Evolutionary conservation across 2,888 invertebrate species (phyloP), one percentile per base, ranked within the genome.

Genomic region (Enchytraeus crypticus): DNA sequence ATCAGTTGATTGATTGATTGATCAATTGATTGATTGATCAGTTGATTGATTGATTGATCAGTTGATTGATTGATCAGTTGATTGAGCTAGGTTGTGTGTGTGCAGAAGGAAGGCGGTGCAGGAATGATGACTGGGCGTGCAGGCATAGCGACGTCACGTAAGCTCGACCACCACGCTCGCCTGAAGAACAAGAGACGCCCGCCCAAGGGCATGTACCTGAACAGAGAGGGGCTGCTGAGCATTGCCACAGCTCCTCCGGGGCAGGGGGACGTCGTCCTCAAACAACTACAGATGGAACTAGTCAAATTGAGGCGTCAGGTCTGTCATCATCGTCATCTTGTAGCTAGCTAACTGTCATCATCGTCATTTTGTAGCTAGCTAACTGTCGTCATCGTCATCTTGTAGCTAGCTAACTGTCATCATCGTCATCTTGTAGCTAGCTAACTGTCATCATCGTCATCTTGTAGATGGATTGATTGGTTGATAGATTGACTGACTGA

Each of bases 131-230:
- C 26, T 11, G 54, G 34, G 5, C 54, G 46, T 23, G 64, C 67
- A 11, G 64, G 65, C 4, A 61, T 65, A 27, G 65, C 61, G 23
- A 59, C 63, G 26, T 60, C 63, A 2, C 61, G 64, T 30, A 61
- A 64, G 46, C 59, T 57, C 29, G 58, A 63, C 81, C 83, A 86
- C 67, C 87, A 88, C 75, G 87, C 87, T 56, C 65, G 74, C 58
- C 64, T 73, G 64, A 62, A 71, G 29, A 66, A 62, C 67, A 75
- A 84, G 74, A 87, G 92, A 77, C 89, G 90, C 79, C 89, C 95
- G 74, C 95, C 95, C 65, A 88, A 89, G 74, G 95, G 95, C 81
- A 92, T 96, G 88, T 90, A 91, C 84, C 89, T 96, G 83, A 92
- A 92, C 85, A 90, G 92, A 82, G 95, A 95, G 81, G 95, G 95